These are phyloP conservation scores for Prorops nasuta DNA, from an alignment of 1,140 invertebrate genomes.

Conservation along the genomic window DNA sequence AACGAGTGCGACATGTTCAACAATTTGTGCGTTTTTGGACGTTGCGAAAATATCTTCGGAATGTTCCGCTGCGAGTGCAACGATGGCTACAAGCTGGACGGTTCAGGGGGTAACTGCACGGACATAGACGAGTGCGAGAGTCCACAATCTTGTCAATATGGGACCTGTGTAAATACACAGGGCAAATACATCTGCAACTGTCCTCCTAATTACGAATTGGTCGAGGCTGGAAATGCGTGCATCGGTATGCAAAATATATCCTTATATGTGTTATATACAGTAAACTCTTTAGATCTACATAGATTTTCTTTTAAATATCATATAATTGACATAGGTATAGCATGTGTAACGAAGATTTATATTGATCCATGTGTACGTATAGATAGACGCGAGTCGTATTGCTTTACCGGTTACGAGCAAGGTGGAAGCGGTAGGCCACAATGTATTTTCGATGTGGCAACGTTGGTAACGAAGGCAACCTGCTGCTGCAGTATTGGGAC, in stretches of 20 bases:
- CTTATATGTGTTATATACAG: not conserved
- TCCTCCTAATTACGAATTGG: conserved; percentile 67
- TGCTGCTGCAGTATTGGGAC: conserved; percentile 85
- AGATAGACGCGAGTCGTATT: conserved; percentile 79
- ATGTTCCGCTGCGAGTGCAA: conserved; percentile 85
- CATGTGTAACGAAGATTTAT: too few relatives aligned
- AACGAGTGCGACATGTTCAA: conserved; percentile 88
- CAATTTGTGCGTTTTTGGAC: conserved; percentile 82
- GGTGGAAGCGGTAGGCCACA: conserved; percentile 37
- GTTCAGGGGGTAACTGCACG: conserved; percentile 71
- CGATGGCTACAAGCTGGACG: conserved; percentile 79
- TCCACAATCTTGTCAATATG: conserved; percentile 73
- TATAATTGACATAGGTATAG: too few relatives aligned
- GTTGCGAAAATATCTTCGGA: conserved; percentile 85
- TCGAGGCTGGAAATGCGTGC: conserved; percentile 67
- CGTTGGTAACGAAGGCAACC: conserved; percentile 69
- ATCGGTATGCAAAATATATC: conserved; percentile 61
- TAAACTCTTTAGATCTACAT: too few relatives aligned
- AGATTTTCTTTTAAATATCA: not conserved
- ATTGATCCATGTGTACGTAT: conserved; percentile 14
- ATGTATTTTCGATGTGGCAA: conserved; percentile 43
- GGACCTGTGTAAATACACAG: conserved; percentile 77
- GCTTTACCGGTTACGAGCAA: conserved; percentile 59
- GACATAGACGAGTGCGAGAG: conserved; percentile 84
- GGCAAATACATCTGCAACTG: conserved; percentile 83